Conservation (phyloP, 2,888 invertebrate species). For the Onchidella celtica region DNA sequence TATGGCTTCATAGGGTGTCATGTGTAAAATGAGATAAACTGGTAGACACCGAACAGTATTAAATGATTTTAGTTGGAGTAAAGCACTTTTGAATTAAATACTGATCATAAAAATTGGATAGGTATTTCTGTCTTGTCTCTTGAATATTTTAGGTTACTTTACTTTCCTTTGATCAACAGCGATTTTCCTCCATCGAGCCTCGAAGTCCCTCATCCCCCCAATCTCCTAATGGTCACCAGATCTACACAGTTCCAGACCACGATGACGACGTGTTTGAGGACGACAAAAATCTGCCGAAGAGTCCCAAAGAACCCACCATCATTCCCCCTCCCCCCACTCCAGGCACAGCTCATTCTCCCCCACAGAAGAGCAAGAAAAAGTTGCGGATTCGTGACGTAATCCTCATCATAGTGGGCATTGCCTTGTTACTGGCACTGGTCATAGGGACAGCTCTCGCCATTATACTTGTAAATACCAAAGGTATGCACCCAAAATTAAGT, state of each 20-base stretch:
- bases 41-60: too few species aligned
- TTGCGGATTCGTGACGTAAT: slow-evolving; percentile 26
- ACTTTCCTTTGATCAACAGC: slow-evolving; percentile 32
- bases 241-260: slow-evolving; percentile 23
- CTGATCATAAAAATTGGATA: not conserved
- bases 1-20: too few species aligned
- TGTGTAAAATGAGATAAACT: too few species aligned
- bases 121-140: too few species aligned
- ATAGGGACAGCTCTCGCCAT: slow-evolving; percentile 44
- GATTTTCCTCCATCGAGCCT: slow-evolving; percentile 53
- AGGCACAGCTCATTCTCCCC: slow-evolving; percentile 43
- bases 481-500: too few species aligned
- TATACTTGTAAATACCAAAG: slow-evolving; percentile 36
- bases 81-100: not conserved
- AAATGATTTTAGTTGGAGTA: too few species aligned
- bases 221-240: slow-evolving; percentile 37
- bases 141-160: not conserved
- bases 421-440: slow-evolving; percentile 43
- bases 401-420: slow-evolving; percentile 43
- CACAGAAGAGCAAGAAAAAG: slow-evolving; percentile 14
- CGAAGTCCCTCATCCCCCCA: slow-evolving; percentile 43
- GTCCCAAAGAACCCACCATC: not conserved
- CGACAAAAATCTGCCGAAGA: slow-evolving; percentile 33
- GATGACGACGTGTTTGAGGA: slow-evolving; percentile 51
- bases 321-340: slow-evolving; percentile 53